Percentiles rank a stretch among this genome's conserved stretches.
These are phyloP conservation scores for Pyrrhia umbra DNA, from an alignment of 2,888 invertebrate species.

Conservation along the genomic window DNA sequence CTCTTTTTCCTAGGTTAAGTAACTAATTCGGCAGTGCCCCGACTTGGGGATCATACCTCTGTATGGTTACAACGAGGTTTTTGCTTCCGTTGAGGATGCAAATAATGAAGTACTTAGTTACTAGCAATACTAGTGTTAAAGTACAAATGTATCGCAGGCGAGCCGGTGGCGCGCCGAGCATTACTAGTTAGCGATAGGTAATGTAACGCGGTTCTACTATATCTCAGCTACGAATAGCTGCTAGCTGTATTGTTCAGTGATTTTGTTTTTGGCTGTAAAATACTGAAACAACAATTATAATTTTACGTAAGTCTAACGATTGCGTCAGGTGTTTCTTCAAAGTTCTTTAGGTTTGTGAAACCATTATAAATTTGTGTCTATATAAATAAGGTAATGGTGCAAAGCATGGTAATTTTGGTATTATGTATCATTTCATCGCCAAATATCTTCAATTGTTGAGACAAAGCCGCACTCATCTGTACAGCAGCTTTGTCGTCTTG, in stretches of 20 bases:
- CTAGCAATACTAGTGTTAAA: slow-evolving; percentile 64
- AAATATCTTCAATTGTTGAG: slow-evolving; percentile 57
- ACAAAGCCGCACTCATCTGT: slow-evolving; percentile 58
- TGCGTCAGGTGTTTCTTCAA: slow-evolving; percentile 60
- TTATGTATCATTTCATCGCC: slow-evolving; percentile 66
- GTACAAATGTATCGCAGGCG: slow-evolving; percentile 66
- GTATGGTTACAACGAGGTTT: slow-evolving; percentile 25
- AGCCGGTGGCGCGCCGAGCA: slow-evolving; percentile 63
- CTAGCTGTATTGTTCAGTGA: slow-evolving; percentile 72
- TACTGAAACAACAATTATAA: slow-evolving; percentile 65
- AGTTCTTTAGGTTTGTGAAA: slow-evolving; percentile 74
- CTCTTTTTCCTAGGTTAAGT: slow-evolving; percentile 53
- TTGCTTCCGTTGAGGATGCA: slow-evolving; percentile 24
- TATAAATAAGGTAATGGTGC: slow-evolving; percentile 81
- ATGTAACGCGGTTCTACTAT: slow-evolving; percentile 61
- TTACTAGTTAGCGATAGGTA: slow-evolving; percentile 77
- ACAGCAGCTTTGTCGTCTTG: slow-evolving; percentile 60
- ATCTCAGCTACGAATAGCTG: slow-evolving; percentile 71
- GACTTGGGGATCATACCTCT: slow-evolving; percentile 20
- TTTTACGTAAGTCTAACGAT: slow-evolving; percentile 70
- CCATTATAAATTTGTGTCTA: slow-evolving; percentile 73
- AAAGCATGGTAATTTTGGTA: slow-evolving; percentile 75
- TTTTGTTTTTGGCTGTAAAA: slow-evolving; percentile 72
- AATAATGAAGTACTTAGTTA: slow-evolving; percentile 58
- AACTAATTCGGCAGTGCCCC: slow-evolving; percentile 47